These are phyloP conservation scores for Furcifer pardalis DNA, from an alignment of 2,797 vertebrate species.

Conservation along the genomic window DNA sequence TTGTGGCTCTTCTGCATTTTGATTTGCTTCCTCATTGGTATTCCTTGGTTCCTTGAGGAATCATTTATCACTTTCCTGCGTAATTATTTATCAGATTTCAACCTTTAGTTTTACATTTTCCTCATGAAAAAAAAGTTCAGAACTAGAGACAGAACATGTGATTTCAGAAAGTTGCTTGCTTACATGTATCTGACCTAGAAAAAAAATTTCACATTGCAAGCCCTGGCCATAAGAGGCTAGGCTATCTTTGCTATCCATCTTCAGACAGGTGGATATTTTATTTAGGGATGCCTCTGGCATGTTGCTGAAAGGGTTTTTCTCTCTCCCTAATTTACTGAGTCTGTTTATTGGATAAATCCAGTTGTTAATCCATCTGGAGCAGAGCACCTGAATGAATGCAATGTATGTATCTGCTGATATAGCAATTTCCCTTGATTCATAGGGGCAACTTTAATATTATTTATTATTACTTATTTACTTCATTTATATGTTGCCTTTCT, in stretches of 20 bases:
- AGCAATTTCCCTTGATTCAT: too few relatives aligned
- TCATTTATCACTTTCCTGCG: background rate
- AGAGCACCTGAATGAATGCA: too few relatives aligned
- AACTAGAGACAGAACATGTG: background rate
- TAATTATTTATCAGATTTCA: background rate
- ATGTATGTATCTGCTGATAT: too few relatives aligned
- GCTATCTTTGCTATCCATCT: background rate
- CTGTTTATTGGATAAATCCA: too few relatives aligned
- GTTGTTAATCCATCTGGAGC: too few relatives aligned
- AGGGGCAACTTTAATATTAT: background rate
- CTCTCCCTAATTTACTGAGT: background rate
- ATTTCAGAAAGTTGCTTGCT: background rate
- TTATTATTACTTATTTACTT: background rate
- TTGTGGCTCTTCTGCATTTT: background rate
- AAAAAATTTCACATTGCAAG: background rate
- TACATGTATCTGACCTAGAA: too few relatives aligned
- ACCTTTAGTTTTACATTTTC: too few relatives aligned
- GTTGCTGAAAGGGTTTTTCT: background rate
- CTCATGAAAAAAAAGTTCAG: too few relatives aligned
- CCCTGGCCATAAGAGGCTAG: background rate
- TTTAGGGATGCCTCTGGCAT: background rate
- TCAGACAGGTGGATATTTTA: background rate
- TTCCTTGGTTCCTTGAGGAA: background rate
- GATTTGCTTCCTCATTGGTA: background rate
- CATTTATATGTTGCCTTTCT: background rate